These are phyloP conservation scores for Matsumyia berberina DNA, from an alignment of 2,888 invertebrate genomes.

Conservation along the genomic window DNA sequence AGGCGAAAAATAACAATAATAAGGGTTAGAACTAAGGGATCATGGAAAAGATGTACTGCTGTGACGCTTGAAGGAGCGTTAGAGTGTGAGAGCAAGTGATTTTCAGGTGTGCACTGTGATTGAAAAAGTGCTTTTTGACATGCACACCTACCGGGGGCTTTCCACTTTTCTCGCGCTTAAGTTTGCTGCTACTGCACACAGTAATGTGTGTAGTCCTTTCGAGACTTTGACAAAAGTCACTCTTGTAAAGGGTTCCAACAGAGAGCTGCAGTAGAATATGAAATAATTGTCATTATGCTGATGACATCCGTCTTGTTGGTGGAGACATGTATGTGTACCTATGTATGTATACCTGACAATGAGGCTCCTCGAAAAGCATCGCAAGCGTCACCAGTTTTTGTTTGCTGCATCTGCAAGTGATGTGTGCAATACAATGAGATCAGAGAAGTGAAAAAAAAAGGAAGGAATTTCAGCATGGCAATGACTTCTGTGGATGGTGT, in stretches of 20 bases:
- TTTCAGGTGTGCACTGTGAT: conserved; percentile 74
- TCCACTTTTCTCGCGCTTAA: conserved; percentile 61
- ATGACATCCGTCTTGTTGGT: conserved; percentile 69
- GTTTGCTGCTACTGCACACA: conserved; percentile 46
- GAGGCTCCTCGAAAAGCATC: conserved; percentile 69
- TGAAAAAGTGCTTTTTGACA: conserved; percentile 76
- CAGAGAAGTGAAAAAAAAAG: conserved; percentile 52
- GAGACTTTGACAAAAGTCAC: conserved; percentile 69
- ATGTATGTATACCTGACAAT: conserved; percentile 70
- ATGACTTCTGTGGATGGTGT: conserved; percentile 67
- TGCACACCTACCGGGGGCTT: conserved; percentile 67
- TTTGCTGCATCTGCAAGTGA: conserved; percentile 65
- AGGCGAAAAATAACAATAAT: conserved; percentile 35
- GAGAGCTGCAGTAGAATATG: conserved; percentile 69
- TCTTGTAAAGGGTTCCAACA: conserved; percentile 59
- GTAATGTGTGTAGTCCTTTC: conserved; percentile 74
- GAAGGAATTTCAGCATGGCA: conserved; percentile 68
- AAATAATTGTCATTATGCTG: conserved; percentile 76
- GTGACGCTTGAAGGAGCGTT: conserved; percentile 60
- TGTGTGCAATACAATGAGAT: conserved; percentile 64
- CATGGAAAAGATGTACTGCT: conserved; percentile 1
- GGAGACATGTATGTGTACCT: not conserved
- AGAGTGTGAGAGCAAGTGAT: conserved; percentile 47
- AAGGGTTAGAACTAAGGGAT: conserved; percentile 54
- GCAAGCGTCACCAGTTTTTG: conserved; percentile 64